phyloP scores from a whole-genome alignment of 2,888 invertebrate species.

The Chymomyza amoena region DNA sequence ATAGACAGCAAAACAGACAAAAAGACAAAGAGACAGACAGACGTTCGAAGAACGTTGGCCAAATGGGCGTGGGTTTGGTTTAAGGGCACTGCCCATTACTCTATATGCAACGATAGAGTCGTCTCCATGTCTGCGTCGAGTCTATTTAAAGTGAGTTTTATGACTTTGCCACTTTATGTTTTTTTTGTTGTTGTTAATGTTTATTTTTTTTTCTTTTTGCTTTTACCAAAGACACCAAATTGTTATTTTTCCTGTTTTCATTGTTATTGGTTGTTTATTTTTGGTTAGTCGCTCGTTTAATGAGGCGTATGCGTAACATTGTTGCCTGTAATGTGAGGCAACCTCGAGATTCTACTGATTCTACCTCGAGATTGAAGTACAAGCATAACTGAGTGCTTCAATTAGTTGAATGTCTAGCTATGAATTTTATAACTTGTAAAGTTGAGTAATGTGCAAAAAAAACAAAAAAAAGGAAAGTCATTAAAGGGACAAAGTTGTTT shows the following conservation, averaged over 20 bases:
- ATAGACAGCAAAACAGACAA: too few relatives aligned
- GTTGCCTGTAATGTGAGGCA: background rate
- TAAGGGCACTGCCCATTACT: background rate
- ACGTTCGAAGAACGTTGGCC: background rate
- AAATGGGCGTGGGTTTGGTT: background rate
- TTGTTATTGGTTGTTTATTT: constrained; percentile 47
- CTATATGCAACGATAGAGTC: constrained; percentile 18
- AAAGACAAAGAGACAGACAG: background rate
- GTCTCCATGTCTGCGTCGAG: constrained; percentile 32
- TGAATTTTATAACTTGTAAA: background rate
- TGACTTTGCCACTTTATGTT: constrained; percentile 42
- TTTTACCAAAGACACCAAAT: constrained; percentile 7
- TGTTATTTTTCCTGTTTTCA: constrained; percentile 14
- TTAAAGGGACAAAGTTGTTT: background rate
- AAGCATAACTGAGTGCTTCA: background rate
- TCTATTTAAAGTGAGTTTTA: constrained; percentile 69
- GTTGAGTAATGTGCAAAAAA: background rate
- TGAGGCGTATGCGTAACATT: constrained; percentile 52
- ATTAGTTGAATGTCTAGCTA: background rate
- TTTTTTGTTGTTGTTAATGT: constrained; percentile 32
- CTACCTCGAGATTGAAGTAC: background rate
- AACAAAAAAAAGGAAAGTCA: background rate
- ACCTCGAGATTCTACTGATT: too few relatives aligned
- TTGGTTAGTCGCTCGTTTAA: constrained; percentile 41
- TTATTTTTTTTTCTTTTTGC: constrained; percentile 26